These are phyloP conservation scores for Lamellibrachia columna DNA, from an alignment of 2,888 invertebrate genomes.

Conservation along the genomic window DNA sequence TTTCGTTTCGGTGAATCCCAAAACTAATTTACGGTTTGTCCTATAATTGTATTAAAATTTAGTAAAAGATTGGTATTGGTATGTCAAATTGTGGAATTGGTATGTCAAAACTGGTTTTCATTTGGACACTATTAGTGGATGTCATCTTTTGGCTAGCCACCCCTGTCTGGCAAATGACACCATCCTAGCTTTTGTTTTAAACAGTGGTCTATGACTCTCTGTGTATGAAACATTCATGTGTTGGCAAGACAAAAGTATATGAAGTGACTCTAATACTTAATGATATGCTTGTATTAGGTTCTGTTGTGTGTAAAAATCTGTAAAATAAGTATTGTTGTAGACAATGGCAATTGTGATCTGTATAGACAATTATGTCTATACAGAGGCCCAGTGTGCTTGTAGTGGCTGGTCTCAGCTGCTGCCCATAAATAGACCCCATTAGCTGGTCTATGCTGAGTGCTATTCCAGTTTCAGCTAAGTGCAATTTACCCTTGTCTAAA, in stretches of 20 bases:
- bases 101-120: no score
- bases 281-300: background rate
- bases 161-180: no score
- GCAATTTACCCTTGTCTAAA: background rate
- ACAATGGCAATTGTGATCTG: background rate
- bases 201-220: background rate
- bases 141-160: no score
- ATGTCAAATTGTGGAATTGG: no score
- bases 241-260: background rate
- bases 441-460: background rate
- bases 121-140: no score
- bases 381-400: background rate
- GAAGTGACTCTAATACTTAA: background rate
- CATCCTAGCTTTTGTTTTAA: no score
- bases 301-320: background rate
- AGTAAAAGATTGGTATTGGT: no score
- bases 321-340: background rate
- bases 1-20: no score
- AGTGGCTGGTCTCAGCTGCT: background rate
- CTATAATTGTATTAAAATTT: no score
- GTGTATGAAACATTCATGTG: background rate
- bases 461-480: background rate
- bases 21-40: no score
- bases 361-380: background rate
- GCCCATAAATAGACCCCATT: background rate